Conservation (phyloP, 2,888 invertebrate genomes). For the Pogonocherus hispidulus region DNA sequence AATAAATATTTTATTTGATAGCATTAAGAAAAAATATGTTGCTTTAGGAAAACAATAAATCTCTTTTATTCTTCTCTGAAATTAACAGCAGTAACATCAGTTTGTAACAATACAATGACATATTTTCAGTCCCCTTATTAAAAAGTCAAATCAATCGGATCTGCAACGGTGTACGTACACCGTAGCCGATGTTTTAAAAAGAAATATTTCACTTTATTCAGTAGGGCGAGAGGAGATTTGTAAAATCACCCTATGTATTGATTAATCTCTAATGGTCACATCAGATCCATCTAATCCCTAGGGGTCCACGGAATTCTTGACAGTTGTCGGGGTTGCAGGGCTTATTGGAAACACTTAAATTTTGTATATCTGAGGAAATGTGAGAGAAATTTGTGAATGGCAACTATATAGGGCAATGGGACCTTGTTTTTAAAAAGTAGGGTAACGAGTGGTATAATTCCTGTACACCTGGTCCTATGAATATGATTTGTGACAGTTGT, state of each 20-base stretch:
- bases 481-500: too few species aligned
- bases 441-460: too few species aligned
- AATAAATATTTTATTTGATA: too few species aligned
- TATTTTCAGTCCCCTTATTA: slow-evolving; percentile 13
- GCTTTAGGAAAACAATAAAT: too few species aligned
- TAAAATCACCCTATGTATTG: slow-evolving; percentile 43
- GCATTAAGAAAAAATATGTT: too few species aligned
- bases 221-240: slow-evolving; percentile 43
- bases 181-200: slow-evolving; percentile 17
- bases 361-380: slow-evolving; percentile 22
- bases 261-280: slow-evolving; percentile 45
- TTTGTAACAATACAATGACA: slow-evolving; percentile 1
- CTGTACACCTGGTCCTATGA: too few species aligned
- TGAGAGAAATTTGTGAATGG: slow-evolving; percentile 4
- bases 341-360: slow-evolving; percentile 37
- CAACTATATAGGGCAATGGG: too few species aligned
- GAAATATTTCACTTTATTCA: slow-evolving; percentile 36
- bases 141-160: slow-evolving; percentile 27
- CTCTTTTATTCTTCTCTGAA: not conserved
- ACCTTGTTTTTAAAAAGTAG: too few species aligned
- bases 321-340: slow-evolving; percentile 37
- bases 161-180: slow-evolving; percentile 1
- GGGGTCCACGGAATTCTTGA: slow-evolving; percentile 38
- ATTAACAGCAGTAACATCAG: slow-evolving; percentile 1
- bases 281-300: slow-evolving; percentile 40